phyloP scores from a whole-genome alignment of 2,113 vertebrate species.

The Caretta caretta region DNA sequence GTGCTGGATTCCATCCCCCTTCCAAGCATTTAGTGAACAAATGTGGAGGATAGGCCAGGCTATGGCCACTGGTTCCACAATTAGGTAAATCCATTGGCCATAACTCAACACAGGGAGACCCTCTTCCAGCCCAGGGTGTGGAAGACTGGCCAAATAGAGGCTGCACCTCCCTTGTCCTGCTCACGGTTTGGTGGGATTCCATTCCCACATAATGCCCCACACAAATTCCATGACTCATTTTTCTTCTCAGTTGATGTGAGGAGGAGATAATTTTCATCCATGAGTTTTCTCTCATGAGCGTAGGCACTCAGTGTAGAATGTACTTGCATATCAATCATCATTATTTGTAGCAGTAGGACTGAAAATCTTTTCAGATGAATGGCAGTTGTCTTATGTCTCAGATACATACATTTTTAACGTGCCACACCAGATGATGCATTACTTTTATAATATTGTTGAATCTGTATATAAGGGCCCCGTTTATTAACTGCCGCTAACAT shows the following conservation, averaged over 20 bases:
- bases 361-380: conserved; percentile 12
- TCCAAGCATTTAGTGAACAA: not conserved
- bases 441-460: conserved; percentile 62
- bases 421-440: conserved; percentile 69
- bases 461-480: conserved; percentile 60
- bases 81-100: not conserved
- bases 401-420: conserved; percentile 63
- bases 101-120: not conserved
- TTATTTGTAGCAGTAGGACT: not conserved
- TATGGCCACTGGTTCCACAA: not conserved
- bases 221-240: conserved; percentile 6
- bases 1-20: not conserved
- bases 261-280: not conserved
- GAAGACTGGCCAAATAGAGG: not conserved
- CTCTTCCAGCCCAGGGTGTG: not conserved
- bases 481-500: conserved; percentile 73
- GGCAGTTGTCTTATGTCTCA: conserved; percentile 69
- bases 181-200: not conserved
- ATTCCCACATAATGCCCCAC: not conserved
- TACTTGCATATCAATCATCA: conserved; percentile 10
- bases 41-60: not conserved
- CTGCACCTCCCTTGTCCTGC: not conserved
- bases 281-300: not conserved
- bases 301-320: not conserved
- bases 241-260: not conserved